A percentile compares a stretch with the other conserved stretches of the same genome.
These are phyloP conservation scores for Ernsta delagoae DNA, from an alignment of 2,888 invertebrate genomes.

Conservation along the genomic window DNA sequence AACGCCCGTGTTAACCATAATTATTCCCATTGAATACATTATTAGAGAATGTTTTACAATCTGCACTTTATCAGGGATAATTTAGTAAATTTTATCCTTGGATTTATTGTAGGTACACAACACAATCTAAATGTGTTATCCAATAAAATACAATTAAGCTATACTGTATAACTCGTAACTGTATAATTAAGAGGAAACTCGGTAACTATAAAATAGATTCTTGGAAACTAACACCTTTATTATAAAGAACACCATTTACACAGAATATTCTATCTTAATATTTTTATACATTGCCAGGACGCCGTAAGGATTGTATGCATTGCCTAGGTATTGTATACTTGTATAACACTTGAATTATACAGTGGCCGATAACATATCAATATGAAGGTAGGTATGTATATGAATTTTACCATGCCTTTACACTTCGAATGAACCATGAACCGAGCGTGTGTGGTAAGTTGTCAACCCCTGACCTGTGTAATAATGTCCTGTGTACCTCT, in stretches of 20 bases:
- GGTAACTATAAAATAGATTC: not conserved
- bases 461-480: slow-evolving; percentile 19
- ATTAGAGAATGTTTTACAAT: slow-evolving; percentile 37
- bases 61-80: slow-evolving; percentile 24
- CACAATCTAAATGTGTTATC: slow-evolving; percentile 1
- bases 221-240: too few species aligned
- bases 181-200: not conserved
- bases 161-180: not conserved
- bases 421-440: slow-evolving; percentile 17
- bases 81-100: slow-evolving; percentile 16
- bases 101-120: not conserved
- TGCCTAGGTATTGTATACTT: too few species aligned
- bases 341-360: too few species aligned
- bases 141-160: slow-evolving; percentile 15
- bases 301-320: too few species aligned
- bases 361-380: too few species aligned
- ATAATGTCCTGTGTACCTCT: slow-evolving; percentile 13
- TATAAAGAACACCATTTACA: too few species aligned
- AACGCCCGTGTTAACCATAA: slow-evolving; percentile 36
- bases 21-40: slow-evolving; percentile 36
- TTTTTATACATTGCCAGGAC: too few species aligned
- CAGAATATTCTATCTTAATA: too few species aligned
- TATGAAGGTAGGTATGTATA: too few species aligned
- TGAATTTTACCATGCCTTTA: not conserved
- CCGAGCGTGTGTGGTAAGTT: slow-evolving; percentile 23